Conservation (phyloP, 2,888 invertebrate species). For the Cryptus viduatorius region DNA sequence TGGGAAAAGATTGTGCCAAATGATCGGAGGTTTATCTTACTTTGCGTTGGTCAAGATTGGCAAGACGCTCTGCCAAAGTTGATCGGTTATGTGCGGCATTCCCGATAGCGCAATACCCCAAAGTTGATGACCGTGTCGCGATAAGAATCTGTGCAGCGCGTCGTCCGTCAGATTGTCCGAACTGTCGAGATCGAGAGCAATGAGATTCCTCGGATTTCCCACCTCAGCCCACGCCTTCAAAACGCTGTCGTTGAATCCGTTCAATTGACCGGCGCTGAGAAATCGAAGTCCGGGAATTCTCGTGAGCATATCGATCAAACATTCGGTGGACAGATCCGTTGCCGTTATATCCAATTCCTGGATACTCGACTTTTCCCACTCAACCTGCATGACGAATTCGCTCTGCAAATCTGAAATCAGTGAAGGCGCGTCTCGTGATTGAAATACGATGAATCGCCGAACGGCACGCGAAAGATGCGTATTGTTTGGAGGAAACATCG, state of each 20-base stretch:
- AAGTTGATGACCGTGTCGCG: constrained; percentile 95
- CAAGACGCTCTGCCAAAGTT: constrained; percentile 98
- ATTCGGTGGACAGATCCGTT: constrained; percentile 97
- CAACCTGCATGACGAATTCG: constrained; percentile 97
- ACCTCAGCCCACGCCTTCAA: constrained; percentile 96
- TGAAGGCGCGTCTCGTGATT: constrained; percentile 60
- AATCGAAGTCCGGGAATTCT: constrained; percentile 94
- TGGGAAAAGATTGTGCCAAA: not conserved
- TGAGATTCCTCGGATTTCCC: constrained; percentile 91
- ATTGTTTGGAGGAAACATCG: no score
- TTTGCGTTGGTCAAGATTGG: constrained; percentile 96
- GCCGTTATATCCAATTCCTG: constrained; percentile 99
- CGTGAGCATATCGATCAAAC: constrained; percentile 96
- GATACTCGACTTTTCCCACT: constrained; percentile 98
- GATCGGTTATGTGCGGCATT: constrained; percentile 99
- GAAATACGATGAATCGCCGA: constrained; percentile 34
- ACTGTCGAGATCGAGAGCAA: constrained; percentile 96
- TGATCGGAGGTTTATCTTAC: constrained; percentile 86
- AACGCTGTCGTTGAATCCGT: constrained; percentile 98
- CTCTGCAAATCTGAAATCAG: constrained; percentile 91
- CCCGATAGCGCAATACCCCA: constrained; percentile 95
- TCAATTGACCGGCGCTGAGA: constrained; percentile 97
- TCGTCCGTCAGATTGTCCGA: constrained; percentile 98
- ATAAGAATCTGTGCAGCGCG: constrained; percentile 95
- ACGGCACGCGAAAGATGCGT: not conserved